Evolutionary conservation across 2,888 invertebrate genomes (phyloP).

Genomic region (Agriopis leucophaearia): DNA sequence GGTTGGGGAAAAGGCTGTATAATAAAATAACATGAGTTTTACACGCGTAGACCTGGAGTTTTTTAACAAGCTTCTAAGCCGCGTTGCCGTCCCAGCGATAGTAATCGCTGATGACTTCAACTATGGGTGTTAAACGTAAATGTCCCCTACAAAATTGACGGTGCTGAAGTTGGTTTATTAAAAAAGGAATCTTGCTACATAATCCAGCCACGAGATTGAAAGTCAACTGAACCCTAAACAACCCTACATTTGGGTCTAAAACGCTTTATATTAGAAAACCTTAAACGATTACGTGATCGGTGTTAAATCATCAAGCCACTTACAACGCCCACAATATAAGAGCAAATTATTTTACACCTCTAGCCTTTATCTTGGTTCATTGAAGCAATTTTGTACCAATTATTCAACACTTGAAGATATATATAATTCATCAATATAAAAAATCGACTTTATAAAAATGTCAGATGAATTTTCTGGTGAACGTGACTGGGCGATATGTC

Average conservation of each 20-base stretch:
- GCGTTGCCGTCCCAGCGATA: not conserved
- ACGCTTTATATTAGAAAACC: not conserved
- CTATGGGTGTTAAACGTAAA: too few relatives aligned
- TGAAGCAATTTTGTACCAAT: constrained; percentile 6
- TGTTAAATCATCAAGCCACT: not conserved
- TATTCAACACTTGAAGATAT: too few relatives aligned
- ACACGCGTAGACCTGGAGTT: not conserved
- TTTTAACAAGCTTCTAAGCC: not conserved
- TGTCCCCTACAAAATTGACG: too few relatives aligned
- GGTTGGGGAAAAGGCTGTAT: not conserved
- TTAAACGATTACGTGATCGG: constrained; percentile 10
- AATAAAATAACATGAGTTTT: not conserved
- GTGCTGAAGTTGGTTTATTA: too few relatives aligned
- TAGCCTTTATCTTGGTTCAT: not conserved
- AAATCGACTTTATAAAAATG: too few relatives aligned
- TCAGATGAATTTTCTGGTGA: not conserved
- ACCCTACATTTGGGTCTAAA: not conserved
- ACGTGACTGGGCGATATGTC: constrained; percentile 17
- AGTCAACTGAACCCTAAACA: not conserved
- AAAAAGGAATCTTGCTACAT: too few relatives aligned
- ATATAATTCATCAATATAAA: too few relatives aligned
- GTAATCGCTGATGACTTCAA: not conserved
- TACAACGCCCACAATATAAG: not conserved
- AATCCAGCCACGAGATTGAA: not conserved
- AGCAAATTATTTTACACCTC: too few relatives aligned